Base-by-base conservation (phyloP, 2,113 vertebrate genomes). In the Candoia aspera region DNA sequence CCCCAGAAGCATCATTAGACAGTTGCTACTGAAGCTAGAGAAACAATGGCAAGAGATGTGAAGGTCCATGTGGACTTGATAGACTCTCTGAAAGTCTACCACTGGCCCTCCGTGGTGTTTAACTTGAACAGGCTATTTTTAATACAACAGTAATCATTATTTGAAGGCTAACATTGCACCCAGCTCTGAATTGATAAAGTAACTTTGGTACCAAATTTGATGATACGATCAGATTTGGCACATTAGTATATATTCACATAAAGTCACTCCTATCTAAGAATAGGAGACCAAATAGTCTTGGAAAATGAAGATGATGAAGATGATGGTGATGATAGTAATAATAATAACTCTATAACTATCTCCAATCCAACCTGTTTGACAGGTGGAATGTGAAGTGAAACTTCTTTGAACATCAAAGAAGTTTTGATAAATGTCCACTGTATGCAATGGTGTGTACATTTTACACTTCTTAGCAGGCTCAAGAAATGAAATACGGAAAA, bases 201-300 rank as follows among this genome's bases (percentile, higher is more conserved):
- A 87, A 93, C 17, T 6, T 60, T 92, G 84, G 83, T 29, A 84
- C 84, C 60, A 87, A 92, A 87, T 94, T 94, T 94, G 57, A 57
- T 33, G 57, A 64, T 24, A 57, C 6, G 83, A 9, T 42, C 54
- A 37, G 60, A 55, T 19, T n/a, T 0, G 57, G 8, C 84, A 2
- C 24, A 58, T 90, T 79, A 37, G 0, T 90, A 29, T 86, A 84
- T 90, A 87, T 0, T 2, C 79, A 24, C 33, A 88, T 59, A 57
- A 1, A 0, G 11, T 58, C n/a, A 26, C 55, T 42, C 87, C 73
- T 37, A 60, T 42, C 8, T 1, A 15, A 54, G 42, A 73, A 19
- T 64, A 79, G 86, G n/a, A 92, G 93, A 92, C 92, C 95, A 94
- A 93, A 0, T 95, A 94, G 94, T 83, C 96, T 94, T 96, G 95